Evolutionary conservation across 2,113 vertebrate genomes (phyloP).

Genomic region (Beaufortia kweichowensis): DNA sequence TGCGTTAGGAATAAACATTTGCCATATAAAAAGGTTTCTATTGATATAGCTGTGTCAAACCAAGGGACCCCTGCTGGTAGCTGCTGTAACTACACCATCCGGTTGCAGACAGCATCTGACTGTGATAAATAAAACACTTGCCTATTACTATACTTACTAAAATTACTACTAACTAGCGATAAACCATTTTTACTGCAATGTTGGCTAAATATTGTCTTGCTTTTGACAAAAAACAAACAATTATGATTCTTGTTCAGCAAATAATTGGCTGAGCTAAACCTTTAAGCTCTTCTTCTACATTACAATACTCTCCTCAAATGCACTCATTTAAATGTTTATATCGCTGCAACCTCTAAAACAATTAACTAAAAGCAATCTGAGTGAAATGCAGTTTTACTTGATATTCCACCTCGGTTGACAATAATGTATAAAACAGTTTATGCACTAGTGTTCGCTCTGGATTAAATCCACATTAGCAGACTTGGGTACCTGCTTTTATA

Average conservation of each 20-base stretch:
- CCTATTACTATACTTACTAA: no score
- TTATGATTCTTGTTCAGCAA: no score
- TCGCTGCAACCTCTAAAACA: slow-evolving; percentile 45
- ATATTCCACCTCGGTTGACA: neutral
- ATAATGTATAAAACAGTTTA: slow-evolving; percentile 36
- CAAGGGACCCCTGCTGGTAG: no score
- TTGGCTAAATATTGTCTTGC: no score
- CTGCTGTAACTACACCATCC: no score
- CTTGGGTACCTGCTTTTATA: slow-evolving; percentile 42
- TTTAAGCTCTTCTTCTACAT: slow-evolving; percentile 43
- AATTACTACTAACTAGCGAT: no score
- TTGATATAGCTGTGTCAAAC: slow-evolving; percentile 44
- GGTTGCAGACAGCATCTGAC: no score
- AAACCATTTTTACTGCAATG: no score
- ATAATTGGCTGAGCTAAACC: slow-evolving; percentile 44
- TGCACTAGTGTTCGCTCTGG: neutral
- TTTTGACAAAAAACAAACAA: no score
- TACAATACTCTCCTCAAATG: slow-evolving; percentile 43
- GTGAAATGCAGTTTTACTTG: slow-evolving; percentile 9
- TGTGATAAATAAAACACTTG: no score
- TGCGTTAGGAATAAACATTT: slow-evolving; percentile 29
- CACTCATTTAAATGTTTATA: slow-evolving; percentile 41
- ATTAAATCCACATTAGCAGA: slow-evolving; percentile 36
- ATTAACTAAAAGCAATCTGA: slow-evolving; percentile 45
- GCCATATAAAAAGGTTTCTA: slow-evolving; percentile 43